Evolutionary conservation across 2,113 vertebrate species (phyloP).

Genomic region (Isurus oxyrinchus): DNA sequence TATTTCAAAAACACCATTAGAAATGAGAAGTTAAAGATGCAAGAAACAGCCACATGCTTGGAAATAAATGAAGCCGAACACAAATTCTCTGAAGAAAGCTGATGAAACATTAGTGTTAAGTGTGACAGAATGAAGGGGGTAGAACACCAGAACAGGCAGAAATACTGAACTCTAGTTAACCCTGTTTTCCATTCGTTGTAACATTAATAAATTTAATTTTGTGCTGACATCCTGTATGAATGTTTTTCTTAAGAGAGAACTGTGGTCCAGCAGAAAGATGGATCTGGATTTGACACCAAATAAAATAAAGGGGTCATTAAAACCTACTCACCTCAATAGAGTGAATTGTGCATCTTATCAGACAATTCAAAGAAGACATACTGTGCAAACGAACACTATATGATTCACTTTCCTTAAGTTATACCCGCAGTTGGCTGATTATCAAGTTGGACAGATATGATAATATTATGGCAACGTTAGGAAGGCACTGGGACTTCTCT

Average conservation of each 20-base stretch:
- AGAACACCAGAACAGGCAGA: background rate
- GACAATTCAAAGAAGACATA: background rate
- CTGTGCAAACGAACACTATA: background rate
- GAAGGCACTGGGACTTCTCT: background rate
- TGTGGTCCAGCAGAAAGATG: background rate
- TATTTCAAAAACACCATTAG: conserved; percentile 78
- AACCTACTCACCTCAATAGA: background rate
- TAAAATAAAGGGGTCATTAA: background rate
- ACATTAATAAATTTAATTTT: conserved; percentile 2
- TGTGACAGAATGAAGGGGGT: conserved; percentile 7
- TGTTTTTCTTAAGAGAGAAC: background rate
- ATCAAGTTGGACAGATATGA: background rate
- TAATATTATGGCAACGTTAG: background rate
- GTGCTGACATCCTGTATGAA: background rate
- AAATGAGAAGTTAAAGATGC: conserved; percentile 69
- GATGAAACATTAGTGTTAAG: conserved; percentile 53
- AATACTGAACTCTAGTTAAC: conserved; percentile 11
- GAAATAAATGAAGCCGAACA: conserved; percentile 79
- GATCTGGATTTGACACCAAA: background rate
- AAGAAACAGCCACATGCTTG: conserved; percentile 71
- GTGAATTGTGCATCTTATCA: background rate
- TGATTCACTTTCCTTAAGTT: background rate
- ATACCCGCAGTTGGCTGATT: background rate
- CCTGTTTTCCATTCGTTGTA: background rate
- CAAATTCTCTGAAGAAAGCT: conserved; percentile 67